Percentiles rank a stretch among this genome's conserved stretches.
Conservation (phyloP, 2,113 vertebrate species). For the Tupaia tana region DNA sequence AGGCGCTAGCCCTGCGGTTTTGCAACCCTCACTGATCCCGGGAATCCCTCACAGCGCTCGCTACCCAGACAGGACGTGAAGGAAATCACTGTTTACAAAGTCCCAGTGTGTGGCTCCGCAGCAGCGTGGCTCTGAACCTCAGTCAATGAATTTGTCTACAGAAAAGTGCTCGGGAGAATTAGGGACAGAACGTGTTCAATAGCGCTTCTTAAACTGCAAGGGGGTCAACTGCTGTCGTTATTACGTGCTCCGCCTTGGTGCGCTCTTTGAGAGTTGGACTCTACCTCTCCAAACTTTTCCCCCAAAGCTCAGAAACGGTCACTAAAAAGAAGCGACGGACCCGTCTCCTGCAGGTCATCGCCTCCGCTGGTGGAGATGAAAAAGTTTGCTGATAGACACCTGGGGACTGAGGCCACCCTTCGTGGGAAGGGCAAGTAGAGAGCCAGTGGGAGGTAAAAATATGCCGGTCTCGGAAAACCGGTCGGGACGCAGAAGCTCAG, state of each 20-base stretch:
- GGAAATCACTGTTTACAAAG: neutral
- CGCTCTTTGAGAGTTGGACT: neutral
- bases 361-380: neutral
- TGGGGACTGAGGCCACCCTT: neutral
- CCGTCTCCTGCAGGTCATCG: neutral
- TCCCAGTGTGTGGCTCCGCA: rapidly evolving
- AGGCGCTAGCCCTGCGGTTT: neutral
- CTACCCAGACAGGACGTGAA: neutral
- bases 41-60: neutral
- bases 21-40: neutral
- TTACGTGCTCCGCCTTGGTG: rapidly evolving
- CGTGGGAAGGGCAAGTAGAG: neutral
- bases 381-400: neutral
- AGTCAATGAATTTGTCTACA: too few species aligned
- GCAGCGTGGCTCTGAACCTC: neutral
- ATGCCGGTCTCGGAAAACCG: neutral
- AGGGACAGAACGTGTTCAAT: rapidly evolving
- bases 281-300: neutral
- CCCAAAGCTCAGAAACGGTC: neutral
- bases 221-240: neutral
- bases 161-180: neutral
- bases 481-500: neutral
- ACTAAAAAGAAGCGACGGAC: neutral
- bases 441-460: neutral
- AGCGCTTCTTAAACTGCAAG: neutral